Evolutionary conservation across 2,797 vertebrate species (phyloP).

Genomic region (Channa striata): DNA sequence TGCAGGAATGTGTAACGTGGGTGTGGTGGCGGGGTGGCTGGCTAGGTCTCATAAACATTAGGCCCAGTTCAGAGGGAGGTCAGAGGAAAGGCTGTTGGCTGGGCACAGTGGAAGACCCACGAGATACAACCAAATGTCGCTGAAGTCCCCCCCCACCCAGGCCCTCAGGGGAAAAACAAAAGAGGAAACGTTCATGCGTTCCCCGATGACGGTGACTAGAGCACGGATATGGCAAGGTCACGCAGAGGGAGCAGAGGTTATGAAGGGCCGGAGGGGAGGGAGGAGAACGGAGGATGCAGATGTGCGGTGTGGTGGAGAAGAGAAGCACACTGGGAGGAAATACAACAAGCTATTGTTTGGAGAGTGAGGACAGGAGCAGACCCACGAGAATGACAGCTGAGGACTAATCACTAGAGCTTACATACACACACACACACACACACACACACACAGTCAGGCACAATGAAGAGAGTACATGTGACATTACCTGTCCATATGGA

Average conservation of each 20-base stretch:
- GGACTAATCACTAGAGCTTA: conserved; percentile 61
- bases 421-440: conserved; percentile 26
- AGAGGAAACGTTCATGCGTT: conserved; percentile 49
- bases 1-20: conserved; percentile 77
- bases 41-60: conserved; percentile 70
- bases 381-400: conserved; percentile 78
- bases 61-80: conserved; percentile 78
- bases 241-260: conserved; percentile 54
- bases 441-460: conserved; percentile 23
- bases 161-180: conserved; percentile 55
- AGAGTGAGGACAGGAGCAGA: conserved; percentile 64
- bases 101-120: conserved; percentile 49
- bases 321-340: conserved; percentile 77
- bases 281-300: conserved; percentile 80
- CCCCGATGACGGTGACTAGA: conserved; percentile 49
- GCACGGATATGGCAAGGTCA: conserved; percentile 65
- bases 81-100: conserved; percentile 73
- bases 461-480: conserved; percentile 4
- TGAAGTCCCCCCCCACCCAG: conserved; percentile 48
- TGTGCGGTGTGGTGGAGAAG: conserved; percentile 69
- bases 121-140: conserved; percentile 67
- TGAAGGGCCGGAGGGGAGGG: conserved; percentile 50
- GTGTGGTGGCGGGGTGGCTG: conserved; percentile 64
- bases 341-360: conserved; percentile 85
- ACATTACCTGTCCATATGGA: conserved; percentile 19